Conservation (phyloP, 2,113 vertebrate species). For the Prolemur simus region DNA sequence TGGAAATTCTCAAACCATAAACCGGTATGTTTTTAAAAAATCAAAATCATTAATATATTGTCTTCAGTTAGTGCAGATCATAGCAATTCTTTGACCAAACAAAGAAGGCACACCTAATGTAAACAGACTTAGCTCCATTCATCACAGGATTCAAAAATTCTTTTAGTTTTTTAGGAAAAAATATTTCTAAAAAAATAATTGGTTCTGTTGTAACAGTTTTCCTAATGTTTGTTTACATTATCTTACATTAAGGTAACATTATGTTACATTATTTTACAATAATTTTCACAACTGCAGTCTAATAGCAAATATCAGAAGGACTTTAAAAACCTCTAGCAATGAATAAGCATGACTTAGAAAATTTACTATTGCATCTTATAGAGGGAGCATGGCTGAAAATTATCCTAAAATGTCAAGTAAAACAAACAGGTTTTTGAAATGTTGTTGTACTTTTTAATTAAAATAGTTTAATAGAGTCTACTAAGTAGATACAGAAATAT, state of each 20-base stretch:
- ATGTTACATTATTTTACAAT: neutral
- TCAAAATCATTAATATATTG: neutral
- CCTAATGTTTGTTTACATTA: neutral
- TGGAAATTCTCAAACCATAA: neutral
- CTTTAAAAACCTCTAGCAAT: neutral
- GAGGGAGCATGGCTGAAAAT: neutral
- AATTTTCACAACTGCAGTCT: neutral
- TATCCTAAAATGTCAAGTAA: conserved; percentile 1
- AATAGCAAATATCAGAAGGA: neutral
- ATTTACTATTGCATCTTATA: neutral
- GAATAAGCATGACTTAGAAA: neutral
- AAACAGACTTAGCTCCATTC: neutral
- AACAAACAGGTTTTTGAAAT: neutral
- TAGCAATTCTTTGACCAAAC: neutral
- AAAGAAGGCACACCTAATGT: neutral
- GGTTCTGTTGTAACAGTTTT: neutral
- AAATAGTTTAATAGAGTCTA: neutral
- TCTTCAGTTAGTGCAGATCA: neutral
- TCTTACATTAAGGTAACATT: neutral
- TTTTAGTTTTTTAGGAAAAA: neutral
- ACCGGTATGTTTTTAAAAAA: conserved; percentile 10
- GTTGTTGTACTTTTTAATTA: neutral
- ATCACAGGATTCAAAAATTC: neutral
- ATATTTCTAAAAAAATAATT: neutral
- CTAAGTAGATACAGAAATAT: neutral